phyloP scores from a whole-genome alignment of 2,888 invertebrate genomes.

The Erannis defoliaria region DNA sequence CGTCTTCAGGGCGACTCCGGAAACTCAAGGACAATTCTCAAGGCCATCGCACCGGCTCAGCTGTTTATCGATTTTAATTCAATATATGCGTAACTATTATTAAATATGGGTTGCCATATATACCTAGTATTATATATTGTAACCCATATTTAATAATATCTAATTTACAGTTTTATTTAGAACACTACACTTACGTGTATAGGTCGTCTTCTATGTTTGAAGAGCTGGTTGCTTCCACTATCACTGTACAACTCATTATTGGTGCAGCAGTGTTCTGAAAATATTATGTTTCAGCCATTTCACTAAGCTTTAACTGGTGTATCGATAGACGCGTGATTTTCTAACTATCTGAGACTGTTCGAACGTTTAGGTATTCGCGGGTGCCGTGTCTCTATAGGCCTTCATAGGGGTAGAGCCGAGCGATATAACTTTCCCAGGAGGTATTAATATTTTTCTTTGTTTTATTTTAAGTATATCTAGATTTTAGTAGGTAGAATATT shows the following conservation, averaged over 20 bases:
- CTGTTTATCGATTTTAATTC: constrained; percentile 55
- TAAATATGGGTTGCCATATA: too few relatives aligned
- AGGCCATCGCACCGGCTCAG: constrained; percentile 53
- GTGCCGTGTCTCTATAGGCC: constrained; percentile 55
- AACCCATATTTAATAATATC: too few relatives aligned
- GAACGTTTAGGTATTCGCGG: constrained; percentile 46
- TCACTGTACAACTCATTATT: constrained; percentile 68
- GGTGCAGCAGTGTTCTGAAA: constrained; percentile 5
- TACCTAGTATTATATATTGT: too few relatives aligned
- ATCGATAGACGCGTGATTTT: neutral
- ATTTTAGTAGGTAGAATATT: neutral
- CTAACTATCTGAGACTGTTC: neutral
- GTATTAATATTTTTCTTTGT: neutral
- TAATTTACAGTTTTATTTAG: neutral
- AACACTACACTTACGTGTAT: constrained; percentile 70
- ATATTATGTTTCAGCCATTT: constrained; percentile 10
- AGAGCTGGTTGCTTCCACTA: constrained; percentile 71
- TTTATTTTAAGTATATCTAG: neutral
- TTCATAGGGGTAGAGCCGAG: constrained; percentile 24
- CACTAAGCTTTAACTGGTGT: constrained; percentile 26
- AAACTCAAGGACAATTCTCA: constrained; percentile 43
- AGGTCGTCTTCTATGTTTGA: constrained; percentile 69
- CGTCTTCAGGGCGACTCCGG: constrained; percentile 21
- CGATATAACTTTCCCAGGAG: constrained; percentile 29
- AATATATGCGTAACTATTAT: neutral